Percentiles rank a stretch among this genome's conserved stretches.
phyloP scores from a whole-genome alignment of 2,797 vertebrate species.

The Cetoscarus ocellatus region DNA sequence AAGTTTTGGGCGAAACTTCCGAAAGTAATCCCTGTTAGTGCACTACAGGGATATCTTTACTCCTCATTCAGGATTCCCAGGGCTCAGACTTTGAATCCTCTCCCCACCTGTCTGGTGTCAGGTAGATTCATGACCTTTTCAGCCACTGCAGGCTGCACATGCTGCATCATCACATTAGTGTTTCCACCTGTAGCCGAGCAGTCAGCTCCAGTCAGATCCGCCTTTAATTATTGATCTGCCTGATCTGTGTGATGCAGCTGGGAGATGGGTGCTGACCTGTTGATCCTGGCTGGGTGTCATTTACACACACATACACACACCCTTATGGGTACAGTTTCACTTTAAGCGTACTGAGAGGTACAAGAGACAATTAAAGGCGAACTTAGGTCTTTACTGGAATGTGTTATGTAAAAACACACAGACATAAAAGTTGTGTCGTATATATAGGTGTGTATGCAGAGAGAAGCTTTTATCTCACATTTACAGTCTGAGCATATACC shows the following conservation, averaged over 20 bases:
- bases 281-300: conserved; percentile 72
- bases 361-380: conserved; percentile 6
- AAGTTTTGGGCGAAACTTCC: neutral
- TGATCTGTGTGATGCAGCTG: conserved; percentile 65
- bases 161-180: conserved; percentile 15
- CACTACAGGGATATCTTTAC: neutral
- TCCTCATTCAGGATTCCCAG: neutral
- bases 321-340: conserved; percentile 60
- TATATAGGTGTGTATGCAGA: neutral
- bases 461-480: neutral
- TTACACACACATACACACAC: conserved; percentile 66
- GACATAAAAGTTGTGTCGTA: neutral
- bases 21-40: neutral
- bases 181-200: conserved; percentile 25
- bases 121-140: conserved; percentile 28
- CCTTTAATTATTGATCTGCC: conserved; percentile 74
- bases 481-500: conserved; percentile 13
- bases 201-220: conserved; percentile 36
- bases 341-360: conserved; percentile 3
- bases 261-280: conserved; percentile 70
- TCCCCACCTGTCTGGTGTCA: neutral
- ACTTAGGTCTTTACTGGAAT: neutral
- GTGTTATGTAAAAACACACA: conserved; percentile 22
- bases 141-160: conserved; percentile 7
- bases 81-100: neutral